These are phyloP conservation scores for Heterodera carotae DNA, from an alignment of 1,140 invertebrate genomes.

Conservation along the genomic window DNA sequence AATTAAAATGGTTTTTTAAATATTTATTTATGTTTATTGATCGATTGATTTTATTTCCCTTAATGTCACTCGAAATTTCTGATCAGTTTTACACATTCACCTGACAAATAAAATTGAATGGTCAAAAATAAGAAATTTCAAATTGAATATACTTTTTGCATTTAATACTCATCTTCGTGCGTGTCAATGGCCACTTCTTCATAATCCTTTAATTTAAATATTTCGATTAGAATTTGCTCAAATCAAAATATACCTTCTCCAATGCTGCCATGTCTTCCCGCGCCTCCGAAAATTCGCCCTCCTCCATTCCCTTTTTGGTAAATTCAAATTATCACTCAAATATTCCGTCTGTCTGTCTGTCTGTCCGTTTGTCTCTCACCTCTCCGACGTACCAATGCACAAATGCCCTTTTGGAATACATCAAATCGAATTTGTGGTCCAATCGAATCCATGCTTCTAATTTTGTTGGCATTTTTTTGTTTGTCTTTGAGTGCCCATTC, in stretches of 20 bases:
- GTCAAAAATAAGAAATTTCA: too few species aligned
- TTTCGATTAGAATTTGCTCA: not conserved
- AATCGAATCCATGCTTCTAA: constrained; percentile 69
- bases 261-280: constrained; percentile 74
- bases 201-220: constrained; percentile 18
- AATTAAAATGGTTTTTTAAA: too few species aligned
- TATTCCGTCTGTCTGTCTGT: not conserved
- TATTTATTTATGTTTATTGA: too few species aligned
- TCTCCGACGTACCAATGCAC: constrained; percentile 73
- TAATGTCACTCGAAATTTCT: too few species aligned
- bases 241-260: constrained; percentile 37
- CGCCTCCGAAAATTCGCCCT: constrained; percentile 78
- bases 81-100: too few species aligned
- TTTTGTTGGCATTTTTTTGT: too few species aligned
- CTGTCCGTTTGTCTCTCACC: constrained; percentile 1
- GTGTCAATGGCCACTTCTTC: constrained; percentile 52
- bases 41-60: too few species aligned
- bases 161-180: constrained; percentile 36
- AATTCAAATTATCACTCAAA: constrained; percentile 26
- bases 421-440: constrained; percentile 71
- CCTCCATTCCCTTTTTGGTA: constrained; percentile 77
- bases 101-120: too few species aligned
- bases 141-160: too few species aligned
- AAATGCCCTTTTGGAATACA: constrained; percentile 79
- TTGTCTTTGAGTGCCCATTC: not conserved